phyloP scores from a whole-genome alignment of 2,797 vertebrate species.

The Mionectes olivaceus region DNA sequence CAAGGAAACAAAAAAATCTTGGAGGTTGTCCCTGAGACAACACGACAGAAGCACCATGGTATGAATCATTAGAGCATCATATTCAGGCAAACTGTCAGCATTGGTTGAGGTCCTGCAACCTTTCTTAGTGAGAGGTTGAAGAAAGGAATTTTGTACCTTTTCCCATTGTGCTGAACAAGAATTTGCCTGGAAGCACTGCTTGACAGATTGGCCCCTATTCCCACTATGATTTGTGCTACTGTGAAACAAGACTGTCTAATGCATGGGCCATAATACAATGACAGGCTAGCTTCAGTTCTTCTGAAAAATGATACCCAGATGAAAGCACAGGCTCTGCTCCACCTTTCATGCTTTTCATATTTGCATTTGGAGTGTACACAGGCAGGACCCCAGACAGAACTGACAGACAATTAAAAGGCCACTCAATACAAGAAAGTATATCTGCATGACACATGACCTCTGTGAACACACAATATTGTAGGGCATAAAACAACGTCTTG shows the following conservation, averaged over 20 bases:
- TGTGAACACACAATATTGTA: constrained; percentile 80
- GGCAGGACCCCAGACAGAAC: constrained; percentile 81
- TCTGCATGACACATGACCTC: constrained; percentile 84
- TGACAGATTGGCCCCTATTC: constrained; percentile 85
- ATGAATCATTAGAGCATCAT: constrained; percentile 69
- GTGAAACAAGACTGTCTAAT: constrained; percentile 87
- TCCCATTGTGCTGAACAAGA: constrained; percentile 82
- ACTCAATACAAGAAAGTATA: constrained; percentile 83
- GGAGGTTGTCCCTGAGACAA: constrained; percentile 69
- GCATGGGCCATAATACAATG: constrained; percentile 84
- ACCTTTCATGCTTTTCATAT: constrained; percentile 89
- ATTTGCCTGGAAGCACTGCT: constrained; percentile 86
- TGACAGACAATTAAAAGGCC: constrained; percentile 85
- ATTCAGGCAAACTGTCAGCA: constrained; percentile 68
- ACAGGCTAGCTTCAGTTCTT: constrained; percentile 78
- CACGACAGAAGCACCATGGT: constrained; percentile 29
- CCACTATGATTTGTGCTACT: constrained; percentile 80
- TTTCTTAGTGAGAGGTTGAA: constrained; percentile 24
- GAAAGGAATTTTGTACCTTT: constrained; percentile 74
- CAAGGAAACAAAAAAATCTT: neutral
- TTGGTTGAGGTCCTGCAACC: constrained; percentile 59
- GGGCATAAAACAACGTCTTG: constrained; percentile 83
- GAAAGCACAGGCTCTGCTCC: constrained; percentile 86
- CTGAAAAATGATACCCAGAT: constrained; percentile 86
- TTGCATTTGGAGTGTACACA: constrained; percentile 85